Percentiles rank a stretch among this genome's conserved stretches.
These are phyloP conservation scores for Drosophila ogumai DNA, from an alignment of 1,140 invertebrate genomes.

Conservation along the genomic window DNA sequence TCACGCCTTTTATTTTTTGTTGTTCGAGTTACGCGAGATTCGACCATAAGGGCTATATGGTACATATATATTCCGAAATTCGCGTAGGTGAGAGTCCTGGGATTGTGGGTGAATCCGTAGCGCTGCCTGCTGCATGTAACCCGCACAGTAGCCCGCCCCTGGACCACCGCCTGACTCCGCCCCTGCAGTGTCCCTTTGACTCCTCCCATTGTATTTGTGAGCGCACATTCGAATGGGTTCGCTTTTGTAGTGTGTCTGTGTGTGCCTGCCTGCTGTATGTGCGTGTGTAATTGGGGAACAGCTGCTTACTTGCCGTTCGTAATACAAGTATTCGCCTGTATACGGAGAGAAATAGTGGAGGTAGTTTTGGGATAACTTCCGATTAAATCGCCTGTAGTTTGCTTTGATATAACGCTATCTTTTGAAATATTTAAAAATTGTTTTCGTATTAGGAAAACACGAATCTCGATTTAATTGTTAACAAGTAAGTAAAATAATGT, in stretches of 20 bases:
- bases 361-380: no score
- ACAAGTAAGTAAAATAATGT: neutral
- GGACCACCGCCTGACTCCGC: conserved; percentile 6
- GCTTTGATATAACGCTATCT: neutral
- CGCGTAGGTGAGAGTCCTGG: conserved; percentile 6
- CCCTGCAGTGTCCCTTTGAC: neutral
- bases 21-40: conserved; percentile 14
- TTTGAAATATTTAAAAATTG: neutral
- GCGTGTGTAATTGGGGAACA: conserved; percentile 63
- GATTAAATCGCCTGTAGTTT: neutral
- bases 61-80: neutral
- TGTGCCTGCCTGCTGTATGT: conserved; percentile 32
- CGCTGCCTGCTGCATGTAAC: conserved; percentile 50
- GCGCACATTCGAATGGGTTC: conserved; percentile 49
- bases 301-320: conserved; percentile 36
- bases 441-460: neutral
- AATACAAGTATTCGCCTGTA: neutral
- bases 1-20: no score
- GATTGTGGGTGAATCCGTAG: conserved; percentile 25
- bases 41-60: neutral
- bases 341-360: conserved; percentile 7
- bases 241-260: conserved; percentile 31
- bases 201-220: conserved; percentile 39
- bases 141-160: conserved; percentile 28
- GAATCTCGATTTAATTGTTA: neutral